These are phyloP conservation scores for Myiothlypis coronata DNA, from an alignment of 2,797 vertebrate genomes.

Conservation along the genomic window DNA sequence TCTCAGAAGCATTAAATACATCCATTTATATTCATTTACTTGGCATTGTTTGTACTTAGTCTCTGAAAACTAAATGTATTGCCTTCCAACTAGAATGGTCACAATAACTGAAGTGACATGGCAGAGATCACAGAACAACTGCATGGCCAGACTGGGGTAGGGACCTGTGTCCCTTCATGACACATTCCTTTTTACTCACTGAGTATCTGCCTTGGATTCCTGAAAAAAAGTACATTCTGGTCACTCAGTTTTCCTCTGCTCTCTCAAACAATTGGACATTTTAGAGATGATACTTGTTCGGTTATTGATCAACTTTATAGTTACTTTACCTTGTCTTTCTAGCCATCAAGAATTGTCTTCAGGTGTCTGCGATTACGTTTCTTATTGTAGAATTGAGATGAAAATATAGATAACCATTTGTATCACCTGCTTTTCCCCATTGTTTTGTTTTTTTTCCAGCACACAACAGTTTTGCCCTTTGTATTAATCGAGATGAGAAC, in stretches of 20 bases:
- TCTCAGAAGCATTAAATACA: not conserved
- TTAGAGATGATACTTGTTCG: not conserved
- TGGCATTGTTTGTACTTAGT: not conserved
- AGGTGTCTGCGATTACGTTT: not conserved
- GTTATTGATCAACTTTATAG: not conserved
- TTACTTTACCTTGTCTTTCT: not conserved
- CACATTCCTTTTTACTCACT: not conserved
- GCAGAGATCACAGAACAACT: not conserved
- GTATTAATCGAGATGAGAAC: slow-evolving; percentile 99
- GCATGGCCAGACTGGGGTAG: not conserved
- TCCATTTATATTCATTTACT: slow-evolving; percentile 17
- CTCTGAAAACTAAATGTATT: not conserved
- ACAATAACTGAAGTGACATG: not conserved
- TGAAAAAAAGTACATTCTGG: not conserved
- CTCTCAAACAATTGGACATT: rapidly evolving
- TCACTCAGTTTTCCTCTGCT: not conserved
- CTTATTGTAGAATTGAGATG: not conserved
- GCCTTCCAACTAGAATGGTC: not conserved
- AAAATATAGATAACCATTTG: slow-evolving; percentile 1
- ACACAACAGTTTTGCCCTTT: slow-evolving; percentile 96
- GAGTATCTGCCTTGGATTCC: not conserved
- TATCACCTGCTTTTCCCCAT: slow-evolving; percentile 50
- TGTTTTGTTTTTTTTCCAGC: slow-evolving; percentile 76
- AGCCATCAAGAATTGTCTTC: not conserved
- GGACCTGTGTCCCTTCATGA: not conserved